A percentile compares a stretch with the other conserved stretches of the same genome.
phyloP scores from a whole-genome alignment of 2,888 invertebrate genomes.

The Latheticus oryzae region DNA sequence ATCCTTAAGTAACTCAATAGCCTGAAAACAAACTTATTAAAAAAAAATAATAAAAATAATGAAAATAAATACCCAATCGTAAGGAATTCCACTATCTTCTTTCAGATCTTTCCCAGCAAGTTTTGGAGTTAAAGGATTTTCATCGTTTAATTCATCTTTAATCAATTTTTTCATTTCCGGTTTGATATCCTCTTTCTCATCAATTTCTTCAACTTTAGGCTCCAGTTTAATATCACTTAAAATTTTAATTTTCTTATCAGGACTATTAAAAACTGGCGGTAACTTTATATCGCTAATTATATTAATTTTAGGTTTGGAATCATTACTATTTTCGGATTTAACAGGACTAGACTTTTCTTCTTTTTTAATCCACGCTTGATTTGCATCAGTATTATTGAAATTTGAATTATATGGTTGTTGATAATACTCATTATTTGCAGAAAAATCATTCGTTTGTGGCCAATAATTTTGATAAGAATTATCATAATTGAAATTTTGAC shows the following conservation, averaged over 20 bases:
- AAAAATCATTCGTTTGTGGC: slow-evolving; percentile 20
- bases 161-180: slow-evolving; percentile 64
- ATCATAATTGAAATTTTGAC: slow-evolving; percentile 29
- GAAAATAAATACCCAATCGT: slow-evolving; percentile 77
- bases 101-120: slow-evolving; percentile 64
- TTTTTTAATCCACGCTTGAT: slow-evolving; percentile 60
- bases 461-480: slow-evolving; percentile 43
- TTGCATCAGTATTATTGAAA: slow-evolving; percentile 49
- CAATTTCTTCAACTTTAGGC: slow-evolving; percentile 66
- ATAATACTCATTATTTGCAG: slow-evolving; percentile 43
- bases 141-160: slow-evolving; percentile 61
- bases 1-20: slow-evolving; percentile 82
- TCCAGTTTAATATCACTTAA: slow-evolving; percentile 64
- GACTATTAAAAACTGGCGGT: slow-evolving; percentile 54
- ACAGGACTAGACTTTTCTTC: slow-evolving; percentile 54
- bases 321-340: slow-evolving; percentile 58
- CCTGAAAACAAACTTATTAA: slow-evolving; percentile 64
- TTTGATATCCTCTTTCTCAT: slow-evolving; percentile 67
- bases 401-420: slow-evolving; percentile 55
- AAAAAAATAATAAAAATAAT: slow-evolving; percentile 2
- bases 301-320: slow-evolving; percentile 64
- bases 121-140: slow-evolving; percentile 37
- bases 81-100: slow-evolving; percentile 85
- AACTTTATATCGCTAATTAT: slow-evolving; percentile 65
- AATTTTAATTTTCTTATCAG: slow-evolving; percentile 62